A percentile compares a stretch with the other conserved stretches of the same genome.
phyloP scores from a whole-genome alignment of 2,888 invertebrate species.

The Amphiduros pacificus region DNA sequence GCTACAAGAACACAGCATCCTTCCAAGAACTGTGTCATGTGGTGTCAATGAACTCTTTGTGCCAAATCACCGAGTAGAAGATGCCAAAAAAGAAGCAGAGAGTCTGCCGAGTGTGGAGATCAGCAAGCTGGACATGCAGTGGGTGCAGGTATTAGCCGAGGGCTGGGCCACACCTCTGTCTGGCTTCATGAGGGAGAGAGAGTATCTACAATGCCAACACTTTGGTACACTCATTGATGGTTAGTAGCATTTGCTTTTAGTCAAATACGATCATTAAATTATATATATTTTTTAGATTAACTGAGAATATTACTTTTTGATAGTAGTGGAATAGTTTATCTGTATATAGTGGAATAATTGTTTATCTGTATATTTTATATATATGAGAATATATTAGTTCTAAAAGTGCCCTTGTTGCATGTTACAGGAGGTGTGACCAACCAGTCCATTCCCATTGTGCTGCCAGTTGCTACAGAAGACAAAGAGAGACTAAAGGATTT shows the following conservation, averaged over 20 bases:
- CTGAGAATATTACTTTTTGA: too few relatives aligned
- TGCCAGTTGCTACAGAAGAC: conserved; percentile 72
- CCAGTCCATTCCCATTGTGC: conserved; percentile 93
- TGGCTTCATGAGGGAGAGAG: conserved; percentile 96
- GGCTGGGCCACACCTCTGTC: conserved; percentile 96
- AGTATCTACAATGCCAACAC: conserved; percentile 89
- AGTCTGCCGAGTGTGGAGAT: conserved; percentile 76
- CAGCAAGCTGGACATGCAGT: conserved; percentile 83
- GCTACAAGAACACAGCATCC: conserved; percentile 65
- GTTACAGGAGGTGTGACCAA: conserved; percentile 71
- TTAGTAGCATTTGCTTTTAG: conserved; percentile 48
- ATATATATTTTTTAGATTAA: too few relatives aligned
- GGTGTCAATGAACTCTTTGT: conserved; percentile 80
- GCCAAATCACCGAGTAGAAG: conserved; percentile 66
- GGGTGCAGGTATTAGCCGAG: conserved; percentile 91
- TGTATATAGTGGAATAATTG: too few relatives aligned
- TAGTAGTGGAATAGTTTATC: too few relatives aligned
- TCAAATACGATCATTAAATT: too few relatives aligned
- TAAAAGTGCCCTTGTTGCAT: too few relatives aligned
- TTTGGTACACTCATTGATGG: conserved; percentile 80
- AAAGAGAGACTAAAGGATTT: conserved; percentile 73
- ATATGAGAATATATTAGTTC: too few relatives aligned
- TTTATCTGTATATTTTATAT: too few relatives aligned
- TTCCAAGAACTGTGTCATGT: conserved; percentile 54
- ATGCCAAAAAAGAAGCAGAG: conserved; percentile 73